These are phyloP conservation scores for Brachypterus glaber DNA, from an alignment of 2,888 invertebrate genomes.

Conservation along the genomic window DNA sequence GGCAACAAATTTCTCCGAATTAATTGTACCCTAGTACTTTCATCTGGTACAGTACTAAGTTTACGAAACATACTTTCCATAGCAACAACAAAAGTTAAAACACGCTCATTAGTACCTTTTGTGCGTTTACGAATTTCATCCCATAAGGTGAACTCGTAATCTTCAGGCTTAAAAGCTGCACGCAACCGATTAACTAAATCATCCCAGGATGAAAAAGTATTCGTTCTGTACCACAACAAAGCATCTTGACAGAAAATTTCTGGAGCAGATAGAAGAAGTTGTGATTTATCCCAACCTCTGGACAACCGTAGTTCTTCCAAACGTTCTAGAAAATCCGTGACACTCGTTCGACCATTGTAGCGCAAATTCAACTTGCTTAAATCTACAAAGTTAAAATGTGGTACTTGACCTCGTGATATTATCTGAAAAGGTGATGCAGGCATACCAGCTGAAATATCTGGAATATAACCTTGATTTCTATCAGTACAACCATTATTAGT, in stretches of 20 bases:
- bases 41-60: too few species aligned
- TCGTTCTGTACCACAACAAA: constrained; percentile 9
- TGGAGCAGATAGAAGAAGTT: constrained; percentile 6
- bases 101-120: constrained; percentile 1
- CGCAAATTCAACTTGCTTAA: constrained; percentile 4
- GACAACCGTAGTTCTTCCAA: constrained; percentile 9
- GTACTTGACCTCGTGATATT: too few species aligned
- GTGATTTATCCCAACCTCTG: constrained; percentile 6
- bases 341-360: constrained; percentile 8
- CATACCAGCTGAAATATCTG: too few species aligned
- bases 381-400: too few species aligned
- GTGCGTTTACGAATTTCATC: constrained; percentile 3
- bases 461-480: too few species aligned
- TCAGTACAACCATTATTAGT: too few species aligned
- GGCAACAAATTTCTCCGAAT: constrained; percentile 10
- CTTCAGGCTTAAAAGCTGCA: constrained; percentile 7
- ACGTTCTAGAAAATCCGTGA: constrained; percentile 7
- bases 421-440: too few species aligned
- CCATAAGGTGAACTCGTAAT: constrained; percentile 9
- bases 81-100: neutral
- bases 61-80: too few species aligned
- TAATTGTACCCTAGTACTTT: constrained; percentile 4
- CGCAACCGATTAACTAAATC: constrained; percentile 2
- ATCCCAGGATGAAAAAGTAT: constrained; percentile 6
- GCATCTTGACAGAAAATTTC: constrained; percentile 8